Evolutionary conservation across 1,140 invertebrate genomes (phyloP), one percentile per base, ranked within the genome.

Genomic region (Laupala kohalensis): DNA sequence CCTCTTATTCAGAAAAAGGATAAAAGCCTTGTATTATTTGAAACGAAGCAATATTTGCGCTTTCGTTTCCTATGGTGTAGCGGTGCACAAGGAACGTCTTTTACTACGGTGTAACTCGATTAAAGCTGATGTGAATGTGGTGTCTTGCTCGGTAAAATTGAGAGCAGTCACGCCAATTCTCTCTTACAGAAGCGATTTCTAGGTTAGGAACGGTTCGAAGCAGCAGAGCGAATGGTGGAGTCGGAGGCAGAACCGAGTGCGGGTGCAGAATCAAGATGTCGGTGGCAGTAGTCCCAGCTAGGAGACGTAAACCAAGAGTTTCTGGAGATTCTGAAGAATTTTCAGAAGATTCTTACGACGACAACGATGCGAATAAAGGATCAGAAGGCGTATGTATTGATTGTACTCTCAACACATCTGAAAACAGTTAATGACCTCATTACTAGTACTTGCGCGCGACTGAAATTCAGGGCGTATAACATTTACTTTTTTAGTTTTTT

Each of bases 291-390:
- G n/a, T n/a, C n/a, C n/a, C n/a, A n/a, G n/a, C 15, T 29, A 68
- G 67, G 23, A 68, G 67, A 6, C 12, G 67, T 6, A 68, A 68
- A 23, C 1, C 28, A 68, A 68, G 67, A 27, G 67, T 29, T 1
- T 68, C 28, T 25, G 67, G 67, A n/a, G 67, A 68, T 68, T 68
- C 67, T 15, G 67, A 68, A n/a, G 29, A 68, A 68, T 68, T 68
- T 23, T 68, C 67, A 6, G 67, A 68, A 68, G 67, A 68, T 23
- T 68, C 67, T 23, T 68, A 37, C n/a, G 67, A 68, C 26, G 67
- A 68, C 19, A 68, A 68, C 29, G 67, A 68, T 24, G 29, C 29
- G 19, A 37, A 12, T 68, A 68, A 68, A 68, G 67, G 67, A 68
- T 68, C 67, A 23, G 67, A 67, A n/a, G 67, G 28, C 26, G 67